Conservation (phyloP, 1,140 invertebrate genomes). For the Calephelis nemesis region DNA sequence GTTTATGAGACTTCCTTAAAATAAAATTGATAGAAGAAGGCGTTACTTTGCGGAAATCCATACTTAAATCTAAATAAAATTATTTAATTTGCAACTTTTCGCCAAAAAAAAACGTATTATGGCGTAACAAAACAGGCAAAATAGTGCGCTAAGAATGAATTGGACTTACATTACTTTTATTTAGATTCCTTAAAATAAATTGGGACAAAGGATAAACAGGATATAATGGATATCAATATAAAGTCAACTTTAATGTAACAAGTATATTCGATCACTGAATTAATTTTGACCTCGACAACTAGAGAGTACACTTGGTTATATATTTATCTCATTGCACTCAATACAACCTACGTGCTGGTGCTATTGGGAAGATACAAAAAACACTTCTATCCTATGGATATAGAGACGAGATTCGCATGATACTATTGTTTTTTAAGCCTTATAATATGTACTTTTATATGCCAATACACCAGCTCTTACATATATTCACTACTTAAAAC, state of each 20-base stretch:
- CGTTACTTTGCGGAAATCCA: too few relatives aligned
- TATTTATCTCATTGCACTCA: constrained; percentile 45
- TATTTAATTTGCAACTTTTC: too few relatives aligned
- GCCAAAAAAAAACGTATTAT: too few relatives aligned
- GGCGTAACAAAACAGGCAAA: too few relatives aligned
- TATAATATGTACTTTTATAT: constrained; percentile 8
- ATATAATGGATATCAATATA: constrained; percentile 20
- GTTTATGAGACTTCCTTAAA: too few relatives aligned
- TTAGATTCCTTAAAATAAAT: too few relatives aligned
- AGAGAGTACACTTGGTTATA: constrained; percentile 51
- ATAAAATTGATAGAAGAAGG: too few relatives aligned
- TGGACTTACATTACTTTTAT: too few relatives aligned
- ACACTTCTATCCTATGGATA: constrained; percentile 9
- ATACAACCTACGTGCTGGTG: constrained; percentile 29
- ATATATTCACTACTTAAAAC: constrained; percentile 10
- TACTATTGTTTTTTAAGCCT: constrained; percentile 3
- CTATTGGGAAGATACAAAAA: constrained; percentile 23
- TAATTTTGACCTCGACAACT: constrained; percentile 59
- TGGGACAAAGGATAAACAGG: not conserved
- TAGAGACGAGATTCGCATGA: constrained; percentile 9
- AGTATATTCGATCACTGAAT: constrained; percentile 77
- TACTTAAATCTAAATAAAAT: too few relatives aligned
- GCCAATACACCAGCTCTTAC: constrained; percentile 14
- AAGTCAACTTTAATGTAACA: constrained; percentile 61
- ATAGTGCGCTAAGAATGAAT: too few relatives aligned